phyloP scores from a whole-genome alignment of 1,140 invertebrate species.

The Drosophila arizonae region DNA sequence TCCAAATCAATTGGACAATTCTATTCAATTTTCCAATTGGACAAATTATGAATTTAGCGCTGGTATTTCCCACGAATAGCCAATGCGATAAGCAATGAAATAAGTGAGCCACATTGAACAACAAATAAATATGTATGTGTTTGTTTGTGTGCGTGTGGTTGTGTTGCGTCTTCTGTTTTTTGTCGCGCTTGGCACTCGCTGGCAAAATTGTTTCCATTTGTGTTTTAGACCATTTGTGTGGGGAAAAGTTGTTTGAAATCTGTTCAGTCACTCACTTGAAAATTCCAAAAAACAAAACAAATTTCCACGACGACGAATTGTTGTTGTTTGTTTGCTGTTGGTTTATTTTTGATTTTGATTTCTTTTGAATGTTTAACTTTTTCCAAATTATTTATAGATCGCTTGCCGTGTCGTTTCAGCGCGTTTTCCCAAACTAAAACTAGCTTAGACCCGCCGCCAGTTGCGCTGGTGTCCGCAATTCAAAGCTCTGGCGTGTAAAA shows the following conservation, averaged over 20 bases:
- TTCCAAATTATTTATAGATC: constrained; percentile 37
- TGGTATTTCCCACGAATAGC: constrained; percentile 16
- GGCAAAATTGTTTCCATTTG: not conserved
- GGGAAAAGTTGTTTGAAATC: constrained; percentile 23
- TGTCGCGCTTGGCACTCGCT: not conserved
- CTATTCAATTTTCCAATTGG: constrained; percentile 2
- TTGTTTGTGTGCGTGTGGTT: not conserved
- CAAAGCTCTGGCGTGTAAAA: constrained; percentile 27
- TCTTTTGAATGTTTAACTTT: constrained; percentile 3
- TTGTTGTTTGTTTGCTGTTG: constrained; percentile 1
- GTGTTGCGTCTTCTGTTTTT: not conserved
- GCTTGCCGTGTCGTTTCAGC: constrained; percentile 31
- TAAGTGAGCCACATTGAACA: not conserved
- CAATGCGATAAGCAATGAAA: constrained; percentile 24
- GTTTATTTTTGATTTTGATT: not conserved
- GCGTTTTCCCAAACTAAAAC: constrained; percentile 60
- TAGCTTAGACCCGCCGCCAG: constrained; percentile 49
- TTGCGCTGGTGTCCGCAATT: constrained; percentile 10
- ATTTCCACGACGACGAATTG: constrained; percentile 16
- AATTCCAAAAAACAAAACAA: constrained; percentile 18
- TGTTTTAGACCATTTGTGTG: not conserved
- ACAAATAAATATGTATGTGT: not conserved
- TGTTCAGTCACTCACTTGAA: constrained; percentile 22
- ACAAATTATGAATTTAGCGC: not conserved
- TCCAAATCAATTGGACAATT: not conserved